Base-by-base conservation (phyloP, 2,888 invertebrate genomes). In the Andrena bucephala region DNA sequence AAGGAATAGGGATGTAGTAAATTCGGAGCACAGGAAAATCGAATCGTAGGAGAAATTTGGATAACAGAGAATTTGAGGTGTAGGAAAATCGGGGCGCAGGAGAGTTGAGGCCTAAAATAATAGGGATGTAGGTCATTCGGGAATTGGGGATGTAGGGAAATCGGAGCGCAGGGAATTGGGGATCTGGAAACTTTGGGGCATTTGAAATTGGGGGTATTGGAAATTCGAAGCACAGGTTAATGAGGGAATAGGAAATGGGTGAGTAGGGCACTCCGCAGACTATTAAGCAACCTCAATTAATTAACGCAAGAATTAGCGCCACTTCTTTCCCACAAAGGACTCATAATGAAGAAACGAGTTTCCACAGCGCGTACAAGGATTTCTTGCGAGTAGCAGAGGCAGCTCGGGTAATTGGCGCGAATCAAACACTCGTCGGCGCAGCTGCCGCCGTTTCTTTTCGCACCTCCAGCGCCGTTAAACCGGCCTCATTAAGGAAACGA, bases 361-460 rank as follows among this genome's bases (percentile, higher is more conserved):
- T 27, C 10, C 42, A 6, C 5, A 1, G 36, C 33, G 10, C 20
- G 48, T 50, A 48, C 68, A 54, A 31, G 36, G 36, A 70, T 54
- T 70, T 70, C 50, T 76, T 76, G 69, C 42, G 24, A 36, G 33
- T 29, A 7, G 16, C 20, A 29, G n/a, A 36, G n/a, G 10, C 20
- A 36, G 52, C n/a, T 52, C n/a, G 62, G n/a, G 66, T 72, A 77
- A 73, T 67, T 77, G 60, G 36, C 73, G 16, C 60, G 48, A 66
- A 72, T 48, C 29, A 27, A 65, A 57, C 42, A 42, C 16, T 24
- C n/a, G 0, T 48, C 20, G 16, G 27, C 3, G 60, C 77, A 77
- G 74, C 52, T 77, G 77, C 31, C 10, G 42, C 13, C 31, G 60
- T 54, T 77, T 73, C 73, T 77, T 73, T 77, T 77, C 77, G 77